These are phyloP conservation scores for Psix sp. DNA, from an alignment of 1,140 invertebrate species.

Conservation along the genomic window DNA sequence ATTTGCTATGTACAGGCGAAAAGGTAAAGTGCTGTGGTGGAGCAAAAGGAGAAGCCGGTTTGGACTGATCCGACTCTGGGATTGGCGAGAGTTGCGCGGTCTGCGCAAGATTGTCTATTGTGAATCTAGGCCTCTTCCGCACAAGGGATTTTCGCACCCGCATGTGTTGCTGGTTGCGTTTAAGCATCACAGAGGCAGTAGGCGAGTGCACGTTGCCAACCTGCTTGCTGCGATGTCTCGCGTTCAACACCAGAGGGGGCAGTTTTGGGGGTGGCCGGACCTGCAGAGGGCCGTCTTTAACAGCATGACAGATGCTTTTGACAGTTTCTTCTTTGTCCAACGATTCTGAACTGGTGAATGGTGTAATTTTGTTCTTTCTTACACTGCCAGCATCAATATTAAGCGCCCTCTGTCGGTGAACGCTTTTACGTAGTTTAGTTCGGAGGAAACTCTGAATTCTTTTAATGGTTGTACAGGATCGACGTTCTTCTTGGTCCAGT, in stretches of 20 bases:
- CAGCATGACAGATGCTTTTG: slow-evolving; percentile 22
- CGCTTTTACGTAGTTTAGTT: slow-evolving; percentile 64
- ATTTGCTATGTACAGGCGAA: slow-evolving; percentile 60
- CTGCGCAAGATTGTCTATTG: slow-evolving; percentile 71
- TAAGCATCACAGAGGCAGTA: slow-evolving; percentile 52
- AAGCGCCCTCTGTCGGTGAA: slow-evolving; percentile 56
- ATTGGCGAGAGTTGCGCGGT: slow-evolving; percentile 82
- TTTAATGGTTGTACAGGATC: slow-evolving; percentile 65
- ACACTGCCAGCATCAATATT: slow-evolving; percentile 31
- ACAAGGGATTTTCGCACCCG: slow-evolving; percentile 63
- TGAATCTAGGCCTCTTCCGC: slow-evolving; percentile 70
- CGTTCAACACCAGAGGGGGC: slow-evolving; percentile 75
- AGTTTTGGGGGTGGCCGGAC: slow-evolving; percentile 65
- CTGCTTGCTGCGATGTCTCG: slow-evolving; percentile 73
- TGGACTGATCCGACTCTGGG: slow-evolving; percentile 84
- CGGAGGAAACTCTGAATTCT: slow-evolving; percentile 70
- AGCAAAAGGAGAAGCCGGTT: slow-evolving; percentile 82
- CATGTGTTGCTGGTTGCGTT: slow-evolving; percentile 64
- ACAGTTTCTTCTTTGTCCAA: slow-evolving; percentile 47
- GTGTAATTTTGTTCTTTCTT: slow-evolving; percentile 64
- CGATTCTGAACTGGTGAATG: slow-evolving; percentile 47
- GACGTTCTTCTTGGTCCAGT: slow-evolving; percentile 28
- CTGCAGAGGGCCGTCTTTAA: slow-evolving; percentile 18
- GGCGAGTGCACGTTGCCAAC: slow-evolving; percentile 61
- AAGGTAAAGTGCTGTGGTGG: slow-evolving; percentile 71